A percentile compares a stretch with the other conserved stretches of the same genome.
Evolutionary conservation across 2,797 vertebrate species (phyloP).

Genomic region (Enoplosus armatus): DNA sequence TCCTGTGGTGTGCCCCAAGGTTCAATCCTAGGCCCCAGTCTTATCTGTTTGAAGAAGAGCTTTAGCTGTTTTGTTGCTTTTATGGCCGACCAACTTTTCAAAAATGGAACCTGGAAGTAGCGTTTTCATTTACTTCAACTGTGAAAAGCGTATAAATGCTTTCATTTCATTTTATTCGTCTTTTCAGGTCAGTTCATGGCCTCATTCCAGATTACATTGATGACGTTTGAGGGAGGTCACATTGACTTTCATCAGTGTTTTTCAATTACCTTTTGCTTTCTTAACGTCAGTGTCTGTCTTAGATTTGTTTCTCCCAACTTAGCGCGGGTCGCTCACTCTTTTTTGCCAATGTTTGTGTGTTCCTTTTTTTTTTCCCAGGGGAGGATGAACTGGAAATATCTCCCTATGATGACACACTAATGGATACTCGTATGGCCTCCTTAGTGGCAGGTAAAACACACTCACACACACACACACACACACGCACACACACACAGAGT

Average conservation of each 20-base stretch:
- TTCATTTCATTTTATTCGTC: neutral
- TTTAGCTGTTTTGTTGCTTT: neutral
- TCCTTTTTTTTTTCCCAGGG: constrained; percentile 76
- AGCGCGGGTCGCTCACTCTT: neutral
- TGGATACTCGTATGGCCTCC: constrained; percentile 88
- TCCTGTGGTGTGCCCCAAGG: neutral
- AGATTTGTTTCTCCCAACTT: neutral
- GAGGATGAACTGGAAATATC: constrained; percentile 91
- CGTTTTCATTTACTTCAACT: neutral
- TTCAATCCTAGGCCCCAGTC: neutral
- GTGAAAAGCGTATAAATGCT: neutral
- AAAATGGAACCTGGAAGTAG: neutral
- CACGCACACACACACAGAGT: neutral
- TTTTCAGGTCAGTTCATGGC: neutral
- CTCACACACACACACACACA: neutral
- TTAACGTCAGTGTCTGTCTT: constrained; percentile 1
- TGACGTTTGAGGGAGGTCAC: neutral
- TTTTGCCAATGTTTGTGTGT: constrained; percentile 31
- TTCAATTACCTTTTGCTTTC: neutral
- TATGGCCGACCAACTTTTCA: neutral
- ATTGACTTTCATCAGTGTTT: neutral
- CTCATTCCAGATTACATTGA: neutral
- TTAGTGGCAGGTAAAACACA: constrained; percentile 78
- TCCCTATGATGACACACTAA: constrained; percentile 90
- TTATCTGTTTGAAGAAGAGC: neutral